A percentile compares a stretch with the other conserved stretches of the same genome.
These are phyloP conservation scores for Myiopsitta monachus DNA, from an alignment of 2,113 vertebrate species.

Conservation along the genomic window DNA sequence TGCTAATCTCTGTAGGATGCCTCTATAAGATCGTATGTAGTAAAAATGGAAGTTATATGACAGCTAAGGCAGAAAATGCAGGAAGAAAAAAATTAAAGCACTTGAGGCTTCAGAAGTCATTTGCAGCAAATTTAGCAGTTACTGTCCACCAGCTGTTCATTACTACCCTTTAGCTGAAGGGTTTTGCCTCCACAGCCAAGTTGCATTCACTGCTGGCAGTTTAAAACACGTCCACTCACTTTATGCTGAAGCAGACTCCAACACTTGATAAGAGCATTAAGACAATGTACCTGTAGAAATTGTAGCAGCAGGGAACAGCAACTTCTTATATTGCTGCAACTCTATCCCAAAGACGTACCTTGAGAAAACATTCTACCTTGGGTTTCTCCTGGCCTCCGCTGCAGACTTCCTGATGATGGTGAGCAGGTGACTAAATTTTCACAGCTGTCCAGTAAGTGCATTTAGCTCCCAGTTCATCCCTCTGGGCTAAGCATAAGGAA, in stretches of 20 bases:
- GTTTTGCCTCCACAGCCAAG: not conserved
- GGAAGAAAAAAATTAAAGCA: not conserved
- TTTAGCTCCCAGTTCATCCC: not conserved
- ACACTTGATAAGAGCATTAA: not conserved
- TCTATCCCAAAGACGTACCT: rapidly evolving
- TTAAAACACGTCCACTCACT: not conserved
- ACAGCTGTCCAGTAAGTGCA: not conserved
- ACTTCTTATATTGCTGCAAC: not conserved
- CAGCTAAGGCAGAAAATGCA: not conserved
- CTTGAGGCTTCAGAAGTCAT: not conserved
- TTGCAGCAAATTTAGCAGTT: not conserved
- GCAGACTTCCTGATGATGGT: not conserved
- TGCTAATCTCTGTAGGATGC: not conserved
- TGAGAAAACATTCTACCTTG: not conserved
- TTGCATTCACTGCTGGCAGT: not conserved
- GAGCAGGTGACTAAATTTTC: not conserved
- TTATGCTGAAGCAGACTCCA: not conserved
- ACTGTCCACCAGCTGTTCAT: not conserved
- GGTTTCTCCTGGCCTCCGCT: not conserved
- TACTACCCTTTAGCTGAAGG: not conserved
- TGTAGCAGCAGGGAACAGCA: not conserved
- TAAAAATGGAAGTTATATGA: not conserved
- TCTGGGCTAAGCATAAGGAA: not conserved
- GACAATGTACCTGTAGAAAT: not conserved
- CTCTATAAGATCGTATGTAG: not conserved